Base-by-base conservation (phyloP, 2,113 vertebrate genomes). In the Pontoporia blainvillei region DNA sequence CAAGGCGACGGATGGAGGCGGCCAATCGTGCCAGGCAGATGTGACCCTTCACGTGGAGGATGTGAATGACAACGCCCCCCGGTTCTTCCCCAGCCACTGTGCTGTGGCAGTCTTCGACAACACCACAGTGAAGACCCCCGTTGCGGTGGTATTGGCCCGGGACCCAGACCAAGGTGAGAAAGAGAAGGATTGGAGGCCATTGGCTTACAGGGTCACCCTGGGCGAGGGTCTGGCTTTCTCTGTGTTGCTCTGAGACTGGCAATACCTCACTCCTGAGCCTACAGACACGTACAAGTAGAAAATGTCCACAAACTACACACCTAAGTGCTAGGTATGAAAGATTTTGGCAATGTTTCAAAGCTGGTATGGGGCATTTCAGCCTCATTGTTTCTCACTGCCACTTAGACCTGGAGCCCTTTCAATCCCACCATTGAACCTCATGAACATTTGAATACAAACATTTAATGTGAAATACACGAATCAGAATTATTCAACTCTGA, bases 91-190 rank as follows among this genome's bases (percentile, higher is more conserved):
- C 82, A 98, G 98, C 52, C 99, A 99, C 97, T 99, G 99, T 7
- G 96, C 99, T 0, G 99, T 99, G 96, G 99, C 99, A 0, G 98
- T 99, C 95, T 99, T 99, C 7, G 99, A 99, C 98, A 99, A 99
- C 98, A 99, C 99, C 41, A 99, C 99, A 0, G 98, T 99, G 57
- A 99, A 99, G 92, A 99, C 99, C 0, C 99, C 99, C 0, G 97
- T 99, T 7, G 99, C 99, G 0, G 99, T 99, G 86, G 97, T 99
- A 12, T 99, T 99, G 96, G 99, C 99, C 97, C 99, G 99, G 89
- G 99, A 99, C 96, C 99, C 99, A 2, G 99, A 99, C 98, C 98
- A 99, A 92, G 99, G 99, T 99, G 95, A 98, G 98, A 96, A 57
- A 54, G 72, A 86, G 91, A 91, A 94, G 46, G 57, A 27, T 5